These are phyloP conservation scores for Palythoa heliodiscus DNA, from an alignment of 92 coral and sea anemone genomes.

Conservation along the genomic window DNA sequence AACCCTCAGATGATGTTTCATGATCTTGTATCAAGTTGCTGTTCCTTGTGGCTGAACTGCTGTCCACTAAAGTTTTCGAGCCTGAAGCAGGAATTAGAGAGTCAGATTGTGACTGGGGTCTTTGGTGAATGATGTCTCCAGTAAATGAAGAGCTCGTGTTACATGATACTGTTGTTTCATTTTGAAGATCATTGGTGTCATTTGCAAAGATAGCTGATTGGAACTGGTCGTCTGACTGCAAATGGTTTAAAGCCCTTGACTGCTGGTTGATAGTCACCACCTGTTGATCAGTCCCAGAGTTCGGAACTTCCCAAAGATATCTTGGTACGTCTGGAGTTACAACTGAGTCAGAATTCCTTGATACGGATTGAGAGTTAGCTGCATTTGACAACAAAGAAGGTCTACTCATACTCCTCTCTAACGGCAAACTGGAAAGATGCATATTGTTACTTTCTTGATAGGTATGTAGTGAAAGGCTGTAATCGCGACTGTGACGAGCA, in stretches of 20 bases:
- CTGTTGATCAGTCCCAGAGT: neutral
- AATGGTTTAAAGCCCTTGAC: neutral
- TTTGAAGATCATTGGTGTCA: neutral
- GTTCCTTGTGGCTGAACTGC: neutral
- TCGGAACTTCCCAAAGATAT: neutral
- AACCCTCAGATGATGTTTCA: neutral
- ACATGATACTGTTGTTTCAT: neutral
- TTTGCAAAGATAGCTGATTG: no score
- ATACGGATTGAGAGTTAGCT: neutral
- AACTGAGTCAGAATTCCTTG: neutral
- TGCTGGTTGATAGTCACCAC: neutral
- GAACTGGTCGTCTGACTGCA: no score
- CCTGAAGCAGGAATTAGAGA: neutral
- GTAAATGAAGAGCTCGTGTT: neutral
- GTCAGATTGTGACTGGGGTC: no score
- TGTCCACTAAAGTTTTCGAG: neutral
- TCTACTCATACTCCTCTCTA: neutral
- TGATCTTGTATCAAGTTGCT: neutral
- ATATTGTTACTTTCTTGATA: neutral
- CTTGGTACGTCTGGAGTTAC: neutral
- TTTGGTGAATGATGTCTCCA: neutral
- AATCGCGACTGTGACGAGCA: no score
- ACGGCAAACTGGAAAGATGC: neutral
- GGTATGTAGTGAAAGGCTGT: neutral
- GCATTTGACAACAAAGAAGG: neutral